Percentiles rank a stretch among this genome's conserved stretches.
Conservation (phyloP, 2,797 vertebrate species). For the Dipus sagitta region DNA sequence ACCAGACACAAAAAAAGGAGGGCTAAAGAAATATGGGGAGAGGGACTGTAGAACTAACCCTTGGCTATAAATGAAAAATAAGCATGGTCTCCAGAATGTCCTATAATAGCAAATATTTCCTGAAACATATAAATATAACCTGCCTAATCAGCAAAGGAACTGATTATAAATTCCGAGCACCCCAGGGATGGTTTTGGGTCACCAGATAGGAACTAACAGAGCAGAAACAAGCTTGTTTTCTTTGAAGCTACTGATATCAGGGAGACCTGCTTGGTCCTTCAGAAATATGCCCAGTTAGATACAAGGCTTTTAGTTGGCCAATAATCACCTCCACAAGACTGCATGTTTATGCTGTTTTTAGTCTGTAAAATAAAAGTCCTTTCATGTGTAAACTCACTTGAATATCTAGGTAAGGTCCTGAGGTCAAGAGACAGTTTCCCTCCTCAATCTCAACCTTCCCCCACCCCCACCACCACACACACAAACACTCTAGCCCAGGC, state of each 20-base stretch:
- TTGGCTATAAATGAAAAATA: slow-evolving; percentile 24
- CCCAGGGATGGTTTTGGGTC: not conserved
- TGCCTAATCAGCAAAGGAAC: slow-evolving; percentile 17
- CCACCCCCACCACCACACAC: too few species aligned
- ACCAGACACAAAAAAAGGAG: not conserved
- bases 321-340: not conserved
- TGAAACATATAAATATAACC: slow-evolving; percentile 27
- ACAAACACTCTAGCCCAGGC: too few species aligned
- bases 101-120: slow-evolving; percentile 27
- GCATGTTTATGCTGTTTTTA: not conserved
- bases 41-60: slow-evolving; percentile 36
- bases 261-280: slow-evolving; percentile 25
- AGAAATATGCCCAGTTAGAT: not conserved
- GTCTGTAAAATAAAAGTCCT: slow-evolving; percentile 45
- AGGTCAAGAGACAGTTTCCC: not conserved
- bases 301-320: not conserved
- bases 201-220: not conserved
- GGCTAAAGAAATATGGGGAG: not conserved
- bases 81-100: slow-evolving; percentile 40
- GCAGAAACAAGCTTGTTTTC: slow-evolving; percentile 37
- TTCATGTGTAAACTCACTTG: not conserved
- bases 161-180: slow-evolving; percentile 6
- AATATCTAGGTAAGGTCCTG: not conserved
- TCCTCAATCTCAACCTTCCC: too few species aligned
- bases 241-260: not conserved